A percentile compares a stretch with the other conserved stretches of the same genome.
These are phyloP conservation scores for Heteromurus nitidus DNA, from an alignment of 2,888 invertebrate genomes.

Conservation along the genomic window DNA sequence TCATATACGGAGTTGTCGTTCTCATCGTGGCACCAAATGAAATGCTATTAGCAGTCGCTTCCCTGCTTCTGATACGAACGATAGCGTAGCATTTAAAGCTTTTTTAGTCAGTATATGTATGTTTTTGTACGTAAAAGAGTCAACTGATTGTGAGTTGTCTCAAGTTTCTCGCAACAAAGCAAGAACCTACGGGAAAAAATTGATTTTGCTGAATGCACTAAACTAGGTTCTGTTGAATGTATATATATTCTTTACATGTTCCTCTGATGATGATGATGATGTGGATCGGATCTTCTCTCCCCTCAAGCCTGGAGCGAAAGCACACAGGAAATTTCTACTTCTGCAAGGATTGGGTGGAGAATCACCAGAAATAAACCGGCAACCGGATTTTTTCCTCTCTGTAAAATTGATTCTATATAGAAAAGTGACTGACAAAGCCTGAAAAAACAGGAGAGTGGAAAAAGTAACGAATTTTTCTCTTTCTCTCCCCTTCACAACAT, in stretches of 20 bases:
- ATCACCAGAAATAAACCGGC: background rate
- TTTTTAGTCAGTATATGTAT: too few relatives aligned
- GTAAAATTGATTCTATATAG: too few relatives aligned
- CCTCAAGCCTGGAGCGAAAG: background rate
- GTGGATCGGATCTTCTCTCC: too few relatives aligned
- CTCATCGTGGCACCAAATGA: too few relatives aligned
- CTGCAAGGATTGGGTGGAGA: background rate
- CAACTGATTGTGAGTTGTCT: too few relatives aligned
- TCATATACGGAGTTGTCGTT: too few relatives aligned
- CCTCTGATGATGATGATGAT: background rate
- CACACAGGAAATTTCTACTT: background rate
- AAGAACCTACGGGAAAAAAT: slow-evolving; percentile 3
- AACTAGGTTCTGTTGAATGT: slow-evolving; percentile 1
- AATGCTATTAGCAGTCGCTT: too few relatives aligned
- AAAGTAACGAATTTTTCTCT: background rate
- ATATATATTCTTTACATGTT: background rate
- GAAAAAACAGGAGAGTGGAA: background rate
- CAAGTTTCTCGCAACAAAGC: background rate
- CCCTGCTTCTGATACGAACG: too few relatives aligned
- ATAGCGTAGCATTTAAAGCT: too few relatives aligned
- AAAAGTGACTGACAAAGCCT: background rate
- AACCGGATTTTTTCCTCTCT: too few relatives aligned
- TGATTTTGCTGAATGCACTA: slow-evolving; percentile 26
- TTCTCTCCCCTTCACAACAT: too few relatives aligned
- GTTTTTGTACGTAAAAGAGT: too few relatives aligned